Base-by-base conservation (phyloP, 2,797 vertebrate genomes). In the Sebastes itinus region DNA sequence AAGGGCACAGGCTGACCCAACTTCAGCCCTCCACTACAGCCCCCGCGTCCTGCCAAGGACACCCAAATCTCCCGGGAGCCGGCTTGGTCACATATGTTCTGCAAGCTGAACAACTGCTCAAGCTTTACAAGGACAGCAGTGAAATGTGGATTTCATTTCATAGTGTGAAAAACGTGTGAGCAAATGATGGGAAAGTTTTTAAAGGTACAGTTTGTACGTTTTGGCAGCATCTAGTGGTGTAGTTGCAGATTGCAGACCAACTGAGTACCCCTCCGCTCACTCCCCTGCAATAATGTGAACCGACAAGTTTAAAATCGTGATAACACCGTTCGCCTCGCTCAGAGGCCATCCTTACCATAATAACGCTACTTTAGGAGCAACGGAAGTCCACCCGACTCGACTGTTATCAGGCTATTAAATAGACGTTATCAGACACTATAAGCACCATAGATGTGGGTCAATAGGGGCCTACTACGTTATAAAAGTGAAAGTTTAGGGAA, bases 1-100 rank as follows among this genome's bases (percentile, higher is more conserved):
- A 89, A 85, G 72, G 76, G 65, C 81, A 84, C 14, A 55, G 25
- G 32, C 66, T 83, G 87, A 88, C 87, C 86, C 80, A 46, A 27
- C 63, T 65, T 66, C 81, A 82, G 74, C 62, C 74, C 78, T 72
- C 38, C 60, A 22, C 73, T 32, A 23, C 32, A 58, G 56, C 63
- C 49, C 49, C 61, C 12, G 23, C 7, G 30, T 81, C 77, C 49
- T 63, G 55, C 75, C 85, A 88, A 85, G 84, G 84, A 89, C 82
- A 83, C 73, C 74, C 74, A 67, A 10, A 62, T 81, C 52, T 81
- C 61, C 42, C n/a, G 65, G 82, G 78, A 84, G 68, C 52, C 55
- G 49, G 28, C n/a, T 58, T 27, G 56, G 59, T 81, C 78, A 70
- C 63, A 81, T 77, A 46, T 46, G 68, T 75, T 63, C 54, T 33